Conservation (phyloP, 2,797 vertebrate species). For the Emydoidea blandingii region DNA sequence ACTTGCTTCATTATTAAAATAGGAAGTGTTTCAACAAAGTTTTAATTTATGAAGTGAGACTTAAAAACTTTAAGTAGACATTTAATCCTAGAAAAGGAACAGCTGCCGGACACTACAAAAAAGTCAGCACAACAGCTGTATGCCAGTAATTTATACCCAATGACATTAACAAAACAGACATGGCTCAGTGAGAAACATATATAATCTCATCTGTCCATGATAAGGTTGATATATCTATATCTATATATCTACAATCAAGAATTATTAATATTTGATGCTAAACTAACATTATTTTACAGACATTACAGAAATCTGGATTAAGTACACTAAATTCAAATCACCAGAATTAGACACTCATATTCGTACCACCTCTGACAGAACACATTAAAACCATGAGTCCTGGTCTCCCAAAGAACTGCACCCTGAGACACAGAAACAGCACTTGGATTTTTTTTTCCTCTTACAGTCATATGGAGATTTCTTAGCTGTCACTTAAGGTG, state of each 20-base stretch:
- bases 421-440: not conserved
- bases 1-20: not conserved
- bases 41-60: constrained; percentile 15
- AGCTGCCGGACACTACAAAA: not conserved
- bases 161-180: not conserved
- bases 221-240: not conserved
- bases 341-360: not conserved
- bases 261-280: not conserved
- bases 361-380: not conserved
- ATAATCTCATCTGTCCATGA: not conserved
- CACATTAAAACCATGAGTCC: not conserved
- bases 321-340: not conserved
- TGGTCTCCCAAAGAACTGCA: too few species aligned
- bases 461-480: fast-evolving
- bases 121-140: not conserved
- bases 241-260: not conserved
- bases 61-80: not conserved
- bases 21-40: not conserved
- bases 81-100: constrained; percentile 3
- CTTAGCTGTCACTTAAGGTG: not conserved
- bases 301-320: fast-evolving
- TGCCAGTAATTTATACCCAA: not conserved
- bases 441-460: not conserved
- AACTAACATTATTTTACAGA: not conserved
- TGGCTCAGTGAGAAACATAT: not conserved